A percentile compares a stretch with the other conserved stretches of the same genome.
Conservation (phyloP, 2,888 invertebrate species). For the Drosophila acutilabella region DNA sequence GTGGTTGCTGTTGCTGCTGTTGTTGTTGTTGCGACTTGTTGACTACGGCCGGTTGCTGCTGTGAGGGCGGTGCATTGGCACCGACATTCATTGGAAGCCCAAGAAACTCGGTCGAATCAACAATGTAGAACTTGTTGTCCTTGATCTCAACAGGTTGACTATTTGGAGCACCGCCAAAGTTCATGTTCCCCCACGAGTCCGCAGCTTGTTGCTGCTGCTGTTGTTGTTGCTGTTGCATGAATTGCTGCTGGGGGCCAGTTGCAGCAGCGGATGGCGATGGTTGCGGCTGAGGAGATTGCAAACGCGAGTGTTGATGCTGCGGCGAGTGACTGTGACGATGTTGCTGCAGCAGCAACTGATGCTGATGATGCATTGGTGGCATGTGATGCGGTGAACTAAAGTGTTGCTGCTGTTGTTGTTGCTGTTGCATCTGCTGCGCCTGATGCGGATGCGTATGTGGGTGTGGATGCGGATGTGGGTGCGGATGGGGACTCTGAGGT, state of each 20-base stretch:
- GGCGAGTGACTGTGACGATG: constrained; percentile 82
- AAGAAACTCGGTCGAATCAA: constrained; percentile 84
- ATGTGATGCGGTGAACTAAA: constrained; percentile 81
- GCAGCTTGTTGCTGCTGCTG: constrained; percentile 63
- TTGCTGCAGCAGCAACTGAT: constrained; percentile 73
- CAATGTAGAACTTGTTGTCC: constrained; percentile 84
- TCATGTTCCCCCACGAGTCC: constrained; percentile 71
- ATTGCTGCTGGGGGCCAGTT: constrained; percentile 60
- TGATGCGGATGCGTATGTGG: constrained; percentile 71
- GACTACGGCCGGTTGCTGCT: constrained; percentile 49
- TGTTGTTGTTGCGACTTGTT: constrained; percentile 69
- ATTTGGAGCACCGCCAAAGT: constrained; percentile 65
- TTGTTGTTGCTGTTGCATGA: constrained; percentile 55
- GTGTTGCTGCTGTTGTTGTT: constrained; percentile 71
- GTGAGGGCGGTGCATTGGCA: constrained; percentile 54
- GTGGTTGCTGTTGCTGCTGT: constrained; percentile 76
- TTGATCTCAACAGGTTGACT: constrained; percentile 75
- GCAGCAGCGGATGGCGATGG: constrained; percentile 66
- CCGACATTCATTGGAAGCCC: constrained; percentile 84
- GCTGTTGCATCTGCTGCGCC: constrained; percentile 69
- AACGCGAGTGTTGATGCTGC: constrained; percentile 80
- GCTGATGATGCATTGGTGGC: constrained; percentile 79
- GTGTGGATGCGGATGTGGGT: constrained; percentile 70
- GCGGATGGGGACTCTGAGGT: constrained; percentile 75
- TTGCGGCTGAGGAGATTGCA: constrained; percentile 81